Conservation (phyloP, 2,888 invertebrate genomes). For the Rhabditoides inermis region DNA sequence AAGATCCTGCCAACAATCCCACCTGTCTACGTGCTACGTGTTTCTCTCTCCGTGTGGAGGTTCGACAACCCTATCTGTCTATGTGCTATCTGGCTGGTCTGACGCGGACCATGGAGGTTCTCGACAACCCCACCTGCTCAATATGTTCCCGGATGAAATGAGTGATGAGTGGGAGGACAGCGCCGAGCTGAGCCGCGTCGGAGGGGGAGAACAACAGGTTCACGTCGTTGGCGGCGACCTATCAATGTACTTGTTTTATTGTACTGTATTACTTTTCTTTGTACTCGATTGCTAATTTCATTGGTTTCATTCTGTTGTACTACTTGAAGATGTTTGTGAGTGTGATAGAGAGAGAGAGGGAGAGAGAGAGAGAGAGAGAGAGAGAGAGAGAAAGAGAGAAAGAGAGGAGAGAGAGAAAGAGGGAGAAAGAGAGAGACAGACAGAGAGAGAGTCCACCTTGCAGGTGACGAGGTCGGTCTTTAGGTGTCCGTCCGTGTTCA, state of each 20-base stretch:
- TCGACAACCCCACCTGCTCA: too few relatives aligned
- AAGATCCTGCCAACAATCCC: too few relatives aligned
- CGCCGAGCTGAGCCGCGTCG: constrained; percentile 37
- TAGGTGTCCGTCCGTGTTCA: constrained; percentile 48
- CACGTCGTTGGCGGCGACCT: constrained; percentile 38
- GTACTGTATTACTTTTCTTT: neutral
- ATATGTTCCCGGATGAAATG: constrained; percentile 41
- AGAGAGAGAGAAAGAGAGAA: neutral
- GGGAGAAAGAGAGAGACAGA: neutral
- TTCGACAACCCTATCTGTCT: too few relatives aligned
- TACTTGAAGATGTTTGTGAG: too few relatives aligned
- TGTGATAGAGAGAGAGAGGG: too few relatives aligned
- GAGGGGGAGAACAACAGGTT: constrained; percentile 36
- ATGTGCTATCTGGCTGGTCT: too few relatives aligned
- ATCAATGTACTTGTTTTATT: neutral
- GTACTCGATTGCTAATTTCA: too few relatives aligned
- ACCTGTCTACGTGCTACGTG: too few relatives aligned
- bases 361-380: too few relatives aligned
- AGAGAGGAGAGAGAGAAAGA: neutral
- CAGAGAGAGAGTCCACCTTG: constrained; percentile 17
- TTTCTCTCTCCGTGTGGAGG: too few relatives aligned
- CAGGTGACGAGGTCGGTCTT: constrained; percentile 46
- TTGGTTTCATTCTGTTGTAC: neutral
- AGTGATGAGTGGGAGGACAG: constrained; percentile 45
- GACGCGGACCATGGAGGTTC: too few relatives aligned